Evolutionary conservation across 2,888 invertebrate genomes (phyloP), one percentile per base, ranked within the genome.

Genomic region (Dendrolimus houi): DNA sequence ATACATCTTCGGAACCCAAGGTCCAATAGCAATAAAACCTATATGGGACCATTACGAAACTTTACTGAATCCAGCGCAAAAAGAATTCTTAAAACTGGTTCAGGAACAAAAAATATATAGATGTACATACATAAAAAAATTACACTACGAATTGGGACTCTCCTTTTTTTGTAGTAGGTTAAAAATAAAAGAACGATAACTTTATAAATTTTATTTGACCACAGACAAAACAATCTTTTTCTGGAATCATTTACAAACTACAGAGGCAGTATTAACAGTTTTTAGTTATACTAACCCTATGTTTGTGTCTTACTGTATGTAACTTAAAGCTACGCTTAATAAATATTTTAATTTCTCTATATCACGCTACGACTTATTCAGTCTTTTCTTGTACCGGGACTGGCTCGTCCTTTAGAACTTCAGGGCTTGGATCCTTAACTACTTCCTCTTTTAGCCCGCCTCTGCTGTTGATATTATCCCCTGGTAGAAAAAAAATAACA

Each of bases 361-460:
- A 81, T 78, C 77, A 76, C 81, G 76, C 76, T 77, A 75, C 64
- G 77, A 80, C 74, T 79, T 77, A 81, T 75, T 85, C 84, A 85
- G 85, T 81, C 85, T 85, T 85, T 52, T 78, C 71, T 61, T 62
- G 62, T 65, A 70, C 69, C 62, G 63, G 59, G 55, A 67, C 69
- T 55, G 68, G 72, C 58, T 65, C 65, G 58, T 67, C 66, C 62
- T 70, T 68, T 40, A 61, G 64, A 40, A 62, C 62, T 55, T 68
- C 68, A 17, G 66, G 58, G 10, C 61, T 59, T 13, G 63, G 52
- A 61, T 71, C 70, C 56, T 69, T 63, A 47, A 63, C 59, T 52
- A 72, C 66, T 58, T 68, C 71, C 59, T 64, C 65, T 55, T 59
- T 69, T 75, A 84, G 29, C 81, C 79, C 63, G 77, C 64, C 65